Evolutionary conservation across 1,140 invertebrate genomes (phyloP).

Genomic region (Drosophila kanapiae): DNA sequence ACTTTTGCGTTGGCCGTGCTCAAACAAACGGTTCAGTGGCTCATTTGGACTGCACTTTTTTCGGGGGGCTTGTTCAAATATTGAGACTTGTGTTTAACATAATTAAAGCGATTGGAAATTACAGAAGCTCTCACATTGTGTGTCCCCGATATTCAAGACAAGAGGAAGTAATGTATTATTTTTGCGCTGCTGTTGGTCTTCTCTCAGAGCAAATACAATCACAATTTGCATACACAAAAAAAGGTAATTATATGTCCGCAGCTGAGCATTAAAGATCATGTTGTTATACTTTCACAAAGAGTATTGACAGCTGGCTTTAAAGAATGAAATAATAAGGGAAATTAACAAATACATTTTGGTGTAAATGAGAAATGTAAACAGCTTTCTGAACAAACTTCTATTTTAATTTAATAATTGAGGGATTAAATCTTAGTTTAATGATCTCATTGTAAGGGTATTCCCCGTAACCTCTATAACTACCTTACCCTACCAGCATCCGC

Average conservation of each 20-base stretch:
- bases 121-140: conserved; percentile 47
- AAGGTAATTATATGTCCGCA: conserved; percentile 64
- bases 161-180: conserved; percentile 48
- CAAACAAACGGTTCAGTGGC: conserved; percentile 79
- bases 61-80: conserved; percentile 72
- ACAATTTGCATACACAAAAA: conserved; percentile 66
- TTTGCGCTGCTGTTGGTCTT: conserved; percentile 17
- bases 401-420: too few relatives aligned
- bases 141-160: conserved; percentile 1
- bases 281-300: conserved; percentile 12
- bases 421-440: too few relatives aligned
- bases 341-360: too few relatives aligned
- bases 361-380: too few relatives aligned
- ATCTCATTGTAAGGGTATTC: conserved; percentile 19
- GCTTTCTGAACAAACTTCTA: too few relatives aligned
- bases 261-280: conserved; percentile 25
- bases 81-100: conserved; percentile 79
- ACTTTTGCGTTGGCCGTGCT: conserved; percentile 65
- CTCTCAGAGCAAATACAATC: conserved; percentile 54
- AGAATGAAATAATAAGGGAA: too few relatives aligned
- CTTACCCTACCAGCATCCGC: neutral
- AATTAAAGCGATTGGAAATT: conserved; percentile 80
- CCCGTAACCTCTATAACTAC: too few relatives aligned
- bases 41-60: conserved; percentile 71
- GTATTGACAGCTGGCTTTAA: neutral